A percentile compares a stretch with the other conserved stretches of the same genome.
Conservation (phyloP, 2,888 invertebrate species). For the Coremacera marginata region DNA sequence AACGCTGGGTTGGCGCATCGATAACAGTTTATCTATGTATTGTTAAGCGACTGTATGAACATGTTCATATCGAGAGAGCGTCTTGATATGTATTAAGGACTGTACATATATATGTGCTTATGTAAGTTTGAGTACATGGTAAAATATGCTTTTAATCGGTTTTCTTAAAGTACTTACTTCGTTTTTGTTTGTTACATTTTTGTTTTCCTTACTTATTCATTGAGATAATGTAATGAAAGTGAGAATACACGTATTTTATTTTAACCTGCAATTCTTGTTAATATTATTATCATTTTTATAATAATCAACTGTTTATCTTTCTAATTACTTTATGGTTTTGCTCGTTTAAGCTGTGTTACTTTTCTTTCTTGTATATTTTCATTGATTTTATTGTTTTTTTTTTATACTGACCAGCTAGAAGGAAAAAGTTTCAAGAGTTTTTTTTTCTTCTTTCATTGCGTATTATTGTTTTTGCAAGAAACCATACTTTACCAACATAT, state of each 20-base stretch:
- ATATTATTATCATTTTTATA: not conserved
- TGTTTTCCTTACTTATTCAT: not conserved
- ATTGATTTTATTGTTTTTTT: not conserved
- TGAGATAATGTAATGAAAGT: not conserved
- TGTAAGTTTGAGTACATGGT: not conserved
- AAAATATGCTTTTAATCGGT: not conserved
- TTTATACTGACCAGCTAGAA: not conserved
- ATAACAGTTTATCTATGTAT: constrained; percentile 8
- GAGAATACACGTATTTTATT: no score
- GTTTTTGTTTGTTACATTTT: not conserved
- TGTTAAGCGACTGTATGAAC: not conserved
- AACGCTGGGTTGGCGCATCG: not conserved
- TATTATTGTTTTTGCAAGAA: not conserved
- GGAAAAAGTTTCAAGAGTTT: not conserved
- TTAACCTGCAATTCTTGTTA: not conserved
- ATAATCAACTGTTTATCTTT: not conserved
- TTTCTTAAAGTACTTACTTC: not conserved
- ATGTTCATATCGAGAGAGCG: not conserved
- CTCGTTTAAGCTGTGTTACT: not conserved
- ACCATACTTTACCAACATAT: no score
- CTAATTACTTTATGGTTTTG: not conserved
- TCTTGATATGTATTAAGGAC: not conserved
- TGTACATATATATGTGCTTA: not conserved
- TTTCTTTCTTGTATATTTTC: not conserved
- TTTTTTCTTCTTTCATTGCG: not conserved